Evolutionary conservation across 2,888 invertebrate species (phyloP).

Genomic region (Chloroclysta siterata): DNA sequence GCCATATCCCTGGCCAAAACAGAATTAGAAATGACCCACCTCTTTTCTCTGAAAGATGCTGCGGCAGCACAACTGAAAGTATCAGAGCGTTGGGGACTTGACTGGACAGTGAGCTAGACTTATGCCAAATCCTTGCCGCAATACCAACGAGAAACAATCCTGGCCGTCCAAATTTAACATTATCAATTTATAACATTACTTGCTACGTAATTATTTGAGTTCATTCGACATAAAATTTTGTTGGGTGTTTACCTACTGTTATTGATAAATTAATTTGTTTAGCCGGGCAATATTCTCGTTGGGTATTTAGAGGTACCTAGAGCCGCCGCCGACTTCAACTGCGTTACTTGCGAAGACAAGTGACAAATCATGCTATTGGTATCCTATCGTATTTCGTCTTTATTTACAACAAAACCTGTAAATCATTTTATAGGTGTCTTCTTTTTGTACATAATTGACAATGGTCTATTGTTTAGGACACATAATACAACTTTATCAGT

Average conservation of each 20-base stretch:
- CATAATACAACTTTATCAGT: constrained; percentile 16
- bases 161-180: constrained; percentile 52
- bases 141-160: constrained; percentile 66
- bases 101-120: constrained; percentile 82
- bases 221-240: constrained; percentile 32
- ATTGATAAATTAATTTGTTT: constrained; percentile 31
- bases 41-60: constrained; percentile 95
- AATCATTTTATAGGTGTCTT: constrained; percentile 17
- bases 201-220: constrained; percentile 27
- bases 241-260: constrained; percentile 14
- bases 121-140: constrained; percentile 43
- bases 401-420: constrained; percentile 14
- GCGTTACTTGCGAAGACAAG: constrained; percentile 38
- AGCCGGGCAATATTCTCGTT: constrained; percentile 65
- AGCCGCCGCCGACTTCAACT: constrained; percentile 61
- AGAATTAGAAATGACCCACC: constrained; percentile 94
- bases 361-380: constrained; percentile 16
- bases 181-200: constrained; percentile 21
- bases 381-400: constrained; percentile 3
- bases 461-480: constrained; percentile 19
- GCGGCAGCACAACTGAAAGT: constrained; percentile 95
- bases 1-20: constrained; percentile 94
- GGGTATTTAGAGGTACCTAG: constrained; percentile 49
- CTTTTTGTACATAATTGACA: constrained; percentile 34
- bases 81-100: constrained; percentile 89